These are phyloP conservation scores for Trochalopteron elliotii DNA, from an alignment of 2,113 vertebrate species.

Conservation along the genomic window DNA sequence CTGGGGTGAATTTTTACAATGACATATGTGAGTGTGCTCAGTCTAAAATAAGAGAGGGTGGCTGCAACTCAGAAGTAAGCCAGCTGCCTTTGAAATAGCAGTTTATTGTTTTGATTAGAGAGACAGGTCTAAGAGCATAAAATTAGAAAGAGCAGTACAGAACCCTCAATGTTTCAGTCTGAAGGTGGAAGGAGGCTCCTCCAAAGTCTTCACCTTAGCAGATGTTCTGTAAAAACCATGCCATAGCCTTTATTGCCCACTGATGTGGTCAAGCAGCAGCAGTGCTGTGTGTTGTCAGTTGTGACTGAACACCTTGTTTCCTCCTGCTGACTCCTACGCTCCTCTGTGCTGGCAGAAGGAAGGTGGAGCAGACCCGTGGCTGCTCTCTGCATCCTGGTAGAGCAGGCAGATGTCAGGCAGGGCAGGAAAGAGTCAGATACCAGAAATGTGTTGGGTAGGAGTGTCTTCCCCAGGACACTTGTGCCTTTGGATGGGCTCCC, in stretches of 20 bases:
- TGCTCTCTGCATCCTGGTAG: neutral
- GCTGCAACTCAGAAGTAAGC: neutral
- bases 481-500: neutral
- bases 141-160: neutral
- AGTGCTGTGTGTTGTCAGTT: accelerated
- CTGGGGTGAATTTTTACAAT: neutral
- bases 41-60: neutral
- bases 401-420: neutral
- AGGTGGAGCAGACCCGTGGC: neutral
- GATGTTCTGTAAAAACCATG: neutral
- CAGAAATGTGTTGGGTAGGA: neutral
- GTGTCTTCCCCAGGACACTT: neutral
- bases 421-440: neutral
- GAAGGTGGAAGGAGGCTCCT: neutral
- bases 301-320: neutral
- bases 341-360: neutral
- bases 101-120: neutral
- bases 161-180: neutral
- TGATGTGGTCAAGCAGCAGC: neutral
- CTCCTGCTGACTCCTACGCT: neutral
- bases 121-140: neutral
- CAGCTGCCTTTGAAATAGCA: neutral
- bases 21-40: neutral
- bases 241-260: neutral
- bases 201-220: neutral